A percentile compares a stretch with the other conserved stretches of the same genome.
These are phyloP conservation scores for Pheosia tremula DNA, from an alignment of 2,888 invertebrate species.

Conservation along the genomic window DNA sequence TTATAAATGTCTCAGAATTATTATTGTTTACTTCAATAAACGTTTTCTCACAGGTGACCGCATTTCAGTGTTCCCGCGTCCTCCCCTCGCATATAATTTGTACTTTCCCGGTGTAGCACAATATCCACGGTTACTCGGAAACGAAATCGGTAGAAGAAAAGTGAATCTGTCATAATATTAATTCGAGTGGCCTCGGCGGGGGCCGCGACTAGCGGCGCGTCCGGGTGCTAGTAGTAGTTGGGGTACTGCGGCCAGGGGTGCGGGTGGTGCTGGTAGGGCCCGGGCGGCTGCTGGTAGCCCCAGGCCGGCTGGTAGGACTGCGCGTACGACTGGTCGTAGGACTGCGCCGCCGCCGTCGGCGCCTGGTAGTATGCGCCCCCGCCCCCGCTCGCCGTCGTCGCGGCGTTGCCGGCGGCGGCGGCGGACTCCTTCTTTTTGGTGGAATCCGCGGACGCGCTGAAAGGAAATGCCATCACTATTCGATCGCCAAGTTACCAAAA, in stretches of 20 bases:
- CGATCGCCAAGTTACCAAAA: not conserved
- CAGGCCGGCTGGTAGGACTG: conserved; percentile 78
- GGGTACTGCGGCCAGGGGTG: conserved; percentile 80
- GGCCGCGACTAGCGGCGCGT: conserved; percentile 9
- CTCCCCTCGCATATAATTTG: not conserved
- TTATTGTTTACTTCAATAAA: conserved; percentile 53
- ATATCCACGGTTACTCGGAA: not conserved
- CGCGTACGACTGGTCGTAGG: conserved; percentile 75
- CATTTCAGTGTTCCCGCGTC: not conserved
- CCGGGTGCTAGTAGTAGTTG: conserved; percentile 70
- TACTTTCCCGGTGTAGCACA: not conserved
- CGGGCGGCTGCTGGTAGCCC: conserved; percentile 80
- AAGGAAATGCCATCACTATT: conserved; percentile 2
- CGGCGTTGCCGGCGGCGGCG: conserved; percentile 33
- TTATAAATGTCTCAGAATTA: conserved; percentile 48
- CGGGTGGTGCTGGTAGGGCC: conserved; percentile 77
- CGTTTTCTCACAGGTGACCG: conserved; percentile 36
- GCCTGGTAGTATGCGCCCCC: conserved; percentile 66
- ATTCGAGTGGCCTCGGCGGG: not conserved
- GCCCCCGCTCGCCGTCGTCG: conserved; percentile 38
- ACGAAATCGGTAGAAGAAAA: not conserved
- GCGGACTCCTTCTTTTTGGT: conserved; percentile 68
- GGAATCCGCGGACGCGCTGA: conserved; percentile 49
- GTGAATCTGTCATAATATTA: not conserved
- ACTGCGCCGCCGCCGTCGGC: conserved; percentile 57